phyloP scores from a whole-genome alignment of 2,113 vertebrate species.

The Benitochromis conjunctus region DNA sequence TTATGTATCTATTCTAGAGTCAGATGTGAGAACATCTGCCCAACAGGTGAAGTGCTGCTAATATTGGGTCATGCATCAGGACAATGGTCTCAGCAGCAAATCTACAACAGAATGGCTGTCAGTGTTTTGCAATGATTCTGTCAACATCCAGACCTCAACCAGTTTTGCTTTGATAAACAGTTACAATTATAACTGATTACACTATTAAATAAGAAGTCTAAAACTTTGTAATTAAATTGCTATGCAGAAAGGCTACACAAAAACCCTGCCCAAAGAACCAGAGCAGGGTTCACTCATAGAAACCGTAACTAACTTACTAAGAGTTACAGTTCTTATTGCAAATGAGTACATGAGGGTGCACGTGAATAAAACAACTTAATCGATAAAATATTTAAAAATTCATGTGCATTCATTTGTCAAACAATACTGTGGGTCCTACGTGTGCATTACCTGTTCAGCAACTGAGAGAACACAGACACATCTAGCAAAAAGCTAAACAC shows the following conservation, averaged over 20 bases:
- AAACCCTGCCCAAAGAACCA: neutral
- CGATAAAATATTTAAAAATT: neutral
- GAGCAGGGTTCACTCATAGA: neutral
- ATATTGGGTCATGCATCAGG: neutral
- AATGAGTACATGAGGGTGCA: neutral
- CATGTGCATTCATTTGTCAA: neutral
- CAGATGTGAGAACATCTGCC: neutral
- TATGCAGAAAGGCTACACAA: too few species aligned
- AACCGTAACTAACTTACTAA: neutral
- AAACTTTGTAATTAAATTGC: too few species aligned
- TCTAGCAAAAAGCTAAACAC: neutral
- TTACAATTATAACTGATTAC: neutral
- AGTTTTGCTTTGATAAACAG: neutral
- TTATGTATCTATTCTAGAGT: neutral
- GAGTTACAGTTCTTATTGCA: neutral
- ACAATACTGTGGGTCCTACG: neutral
- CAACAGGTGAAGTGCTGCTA: neutral
- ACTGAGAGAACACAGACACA: neutral
- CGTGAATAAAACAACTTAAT: neutral
- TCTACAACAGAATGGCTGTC: neutral
- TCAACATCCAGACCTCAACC: neutral
- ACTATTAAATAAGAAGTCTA: too few species aligned
- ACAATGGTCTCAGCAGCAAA: neutral
- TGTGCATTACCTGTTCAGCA: neutral
- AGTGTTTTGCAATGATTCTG: neutral